A percentile compares a stretch with the other conserved stretches of the same genome.
Conservation (phyloP, 2,888 invertebrate species). For the Lithosia quadra region DNA sequence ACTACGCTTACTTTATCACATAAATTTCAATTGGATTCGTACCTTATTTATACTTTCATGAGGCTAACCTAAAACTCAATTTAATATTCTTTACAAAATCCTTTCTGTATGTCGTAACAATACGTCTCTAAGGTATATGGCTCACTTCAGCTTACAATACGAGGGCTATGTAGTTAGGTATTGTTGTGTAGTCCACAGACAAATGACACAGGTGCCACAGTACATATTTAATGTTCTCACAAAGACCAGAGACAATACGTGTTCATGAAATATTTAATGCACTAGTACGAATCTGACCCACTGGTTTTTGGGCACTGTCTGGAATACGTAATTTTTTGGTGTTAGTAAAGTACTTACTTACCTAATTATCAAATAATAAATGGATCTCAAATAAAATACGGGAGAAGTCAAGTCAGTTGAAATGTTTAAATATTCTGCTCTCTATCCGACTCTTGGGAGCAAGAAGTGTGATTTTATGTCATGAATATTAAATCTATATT, state of each 20-base stretch:
- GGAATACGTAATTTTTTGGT: neutral
- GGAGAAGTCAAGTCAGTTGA: too few relatives aligned
- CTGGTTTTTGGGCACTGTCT: neutral
- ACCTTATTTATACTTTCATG: neutral
- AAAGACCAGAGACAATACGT: constrained; percentile 19
- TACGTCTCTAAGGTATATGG: constrained; percentile 2
- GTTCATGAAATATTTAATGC: constrained; percentile 11
- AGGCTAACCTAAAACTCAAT: neutral
- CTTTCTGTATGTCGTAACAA: neutral
- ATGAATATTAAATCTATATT: too few relatives aligned
- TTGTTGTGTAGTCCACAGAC: constrained; percentile 7
- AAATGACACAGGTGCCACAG: constrained; percentile 29
- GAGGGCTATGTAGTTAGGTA: neutral
- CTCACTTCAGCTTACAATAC: neutral
- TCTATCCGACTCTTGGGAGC: too few relatives aligned
- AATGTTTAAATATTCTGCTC: too few relatives aligned
- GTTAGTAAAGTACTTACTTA: too few relatives aligned
- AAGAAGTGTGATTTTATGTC: neutral
- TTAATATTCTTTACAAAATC: neutral
- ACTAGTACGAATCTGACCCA: neutral
- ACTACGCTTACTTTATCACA: neutral
- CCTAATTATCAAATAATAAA: too few relatives aligned
- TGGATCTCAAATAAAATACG: too few relatives aligned
- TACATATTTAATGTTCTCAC: constrained; percentile 41
- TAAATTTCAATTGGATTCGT: neutral